These are phyloP conservation scores for Nipponia nippon DNA, from an alignment of 2,113 vertebrate species.

Conservation along the genomic window DNA sequence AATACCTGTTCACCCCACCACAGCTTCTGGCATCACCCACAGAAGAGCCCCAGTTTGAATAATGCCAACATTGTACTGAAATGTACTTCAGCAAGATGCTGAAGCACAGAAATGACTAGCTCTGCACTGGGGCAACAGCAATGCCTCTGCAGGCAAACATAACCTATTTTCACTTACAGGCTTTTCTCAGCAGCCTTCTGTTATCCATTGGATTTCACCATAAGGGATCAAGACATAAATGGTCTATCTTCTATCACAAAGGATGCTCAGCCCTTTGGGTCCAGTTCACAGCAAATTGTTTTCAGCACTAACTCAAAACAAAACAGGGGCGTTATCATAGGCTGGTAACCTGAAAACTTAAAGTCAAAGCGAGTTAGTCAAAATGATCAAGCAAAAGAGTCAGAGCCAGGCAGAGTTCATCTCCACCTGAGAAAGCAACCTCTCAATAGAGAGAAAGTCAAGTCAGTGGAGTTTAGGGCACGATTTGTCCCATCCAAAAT, in stretches of 20 bases:
- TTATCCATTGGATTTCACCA: not conserved
- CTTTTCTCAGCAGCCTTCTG: not conserved
- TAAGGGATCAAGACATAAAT: not conserved
- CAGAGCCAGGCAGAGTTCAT: not conserved
- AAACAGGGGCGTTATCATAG: not conserved
- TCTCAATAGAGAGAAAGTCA: not conserved
- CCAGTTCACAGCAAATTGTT: not conserved
- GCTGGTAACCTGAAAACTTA: not conserved
- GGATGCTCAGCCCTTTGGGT: not conserved
- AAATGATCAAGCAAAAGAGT: not conserved
- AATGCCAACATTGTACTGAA: not conserved
- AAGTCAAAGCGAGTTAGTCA: not conserved
- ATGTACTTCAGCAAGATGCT: not conserved
- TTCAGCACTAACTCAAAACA: not conserved
- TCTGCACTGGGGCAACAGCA: not conserved
- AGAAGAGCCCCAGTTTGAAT: accelerated
- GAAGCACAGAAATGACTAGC: not conserved
- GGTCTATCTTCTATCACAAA: not conserved
- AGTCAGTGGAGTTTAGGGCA: not conserved
- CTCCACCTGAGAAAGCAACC: not conserved
- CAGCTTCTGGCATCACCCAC: not conserved
- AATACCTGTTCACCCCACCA: not conserved
- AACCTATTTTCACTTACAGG: not conserved
- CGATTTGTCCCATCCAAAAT: not conserved
- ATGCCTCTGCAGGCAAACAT: not conserved